Evolutionary conservation across 1,140 invertebrate genomes (phyloP), one percentile per base, ranked within the genome.

Genomic region (Hycleus phaleratus): DNA sequence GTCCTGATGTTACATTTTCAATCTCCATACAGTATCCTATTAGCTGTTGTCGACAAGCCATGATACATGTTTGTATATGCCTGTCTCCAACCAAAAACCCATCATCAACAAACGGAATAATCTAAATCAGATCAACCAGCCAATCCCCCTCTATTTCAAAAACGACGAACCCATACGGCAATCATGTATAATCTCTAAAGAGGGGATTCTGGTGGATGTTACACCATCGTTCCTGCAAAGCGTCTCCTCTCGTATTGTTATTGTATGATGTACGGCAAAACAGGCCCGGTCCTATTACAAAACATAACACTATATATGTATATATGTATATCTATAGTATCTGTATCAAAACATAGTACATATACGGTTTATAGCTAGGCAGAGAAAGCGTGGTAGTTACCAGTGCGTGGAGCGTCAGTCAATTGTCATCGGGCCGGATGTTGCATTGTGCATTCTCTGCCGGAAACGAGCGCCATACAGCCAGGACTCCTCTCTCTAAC

Each of bases 401-500:
- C 65, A 54, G 65, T 66, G 68, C 66, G 64, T 65, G 60, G 66
- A 67, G 66, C 69, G 71, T 72, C 68, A 69, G 68, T 71, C 67
- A 71, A 71, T 71, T 72, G 70, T 70, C 65, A 65, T 58, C 59
- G 60, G 53, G 50, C 67, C 71, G 72, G 71, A 73, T 68, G 69
- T 68, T 63, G 68, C 70, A 71, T 72, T 72, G 71, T 73, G 69
- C 71, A 67, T 56, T 65, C 66, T 55, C 63, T 64, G 58, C 71
- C 71, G 71, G 71, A 73, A 72, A 71, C 71, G 67, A 67, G 68
- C 65, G 67, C 62, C 67, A 63, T 66, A 62, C 63, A 65, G 49
- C 58, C 63, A 58, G 63, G 18, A 32, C 32, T 32, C 32, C 32
- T 5, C 32, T 32, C 32, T 32, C 32, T 32, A 32, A 32, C 32